phyloP scores from a whole-genome alignment of 2,797 vertebrate species.

The Bufotes viridis region DNA sequence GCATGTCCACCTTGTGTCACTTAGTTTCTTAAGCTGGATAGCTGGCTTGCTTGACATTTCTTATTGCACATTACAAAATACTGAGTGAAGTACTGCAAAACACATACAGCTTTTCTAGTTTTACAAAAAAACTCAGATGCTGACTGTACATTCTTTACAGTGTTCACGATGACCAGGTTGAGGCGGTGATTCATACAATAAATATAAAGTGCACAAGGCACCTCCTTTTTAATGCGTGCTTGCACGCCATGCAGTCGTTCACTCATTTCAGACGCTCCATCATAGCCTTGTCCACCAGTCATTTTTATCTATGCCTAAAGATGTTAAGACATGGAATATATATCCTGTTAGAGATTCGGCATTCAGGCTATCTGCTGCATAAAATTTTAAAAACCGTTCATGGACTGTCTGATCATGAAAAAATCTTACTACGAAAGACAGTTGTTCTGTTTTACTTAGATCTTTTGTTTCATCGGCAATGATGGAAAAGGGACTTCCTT shows the following conservation, averaged over 20 bases:
- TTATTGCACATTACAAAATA: no score
- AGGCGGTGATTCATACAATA: no score
- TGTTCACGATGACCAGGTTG: not conserved
- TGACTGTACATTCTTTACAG: not conserved
- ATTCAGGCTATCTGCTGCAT: not conserved
- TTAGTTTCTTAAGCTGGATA: no score
- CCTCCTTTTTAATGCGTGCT: no score
- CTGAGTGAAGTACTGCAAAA: not conserved
- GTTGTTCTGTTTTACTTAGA: not conserved
- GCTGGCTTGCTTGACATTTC: no score
- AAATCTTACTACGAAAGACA: no score
- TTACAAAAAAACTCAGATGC: not conserved
- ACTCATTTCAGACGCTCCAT: conserved; percentile 17
- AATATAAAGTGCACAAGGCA: no score
- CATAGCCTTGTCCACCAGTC: conserved; percentile 4
- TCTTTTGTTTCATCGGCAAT: conserved; percentile 22
- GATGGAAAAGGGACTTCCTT: conserved; percentile 31
- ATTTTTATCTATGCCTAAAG: conserved; percentile 22
- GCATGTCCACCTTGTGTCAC: no score
- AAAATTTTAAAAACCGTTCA: not conserved
- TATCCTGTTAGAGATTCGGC: no score
- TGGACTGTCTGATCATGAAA: not conserved
- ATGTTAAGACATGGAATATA: no score
- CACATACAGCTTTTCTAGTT: not conserved
- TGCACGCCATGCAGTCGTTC: not conserved